A percentile compares a stretch with the other conserved stretches of the same genome.
Conservation (phyloP, 2,113 vertebrate genomes). For the Chloropsis cyanopogon region DNA sequence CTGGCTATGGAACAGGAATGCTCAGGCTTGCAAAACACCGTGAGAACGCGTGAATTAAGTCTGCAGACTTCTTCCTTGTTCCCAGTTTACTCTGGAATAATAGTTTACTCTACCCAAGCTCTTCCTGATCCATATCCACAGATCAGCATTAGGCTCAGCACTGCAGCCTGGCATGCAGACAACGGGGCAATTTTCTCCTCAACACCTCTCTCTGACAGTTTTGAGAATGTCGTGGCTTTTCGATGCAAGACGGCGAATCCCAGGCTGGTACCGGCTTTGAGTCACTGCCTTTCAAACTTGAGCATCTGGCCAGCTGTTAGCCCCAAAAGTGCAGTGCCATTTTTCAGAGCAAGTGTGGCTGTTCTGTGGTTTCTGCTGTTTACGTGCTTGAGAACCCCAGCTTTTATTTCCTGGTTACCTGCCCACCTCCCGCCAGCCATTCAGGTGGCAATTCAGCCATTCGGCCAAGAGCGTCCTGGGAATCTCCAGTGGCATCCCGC, state of each 20-base stretch:
- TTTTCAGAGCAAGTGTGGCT: not conserved
- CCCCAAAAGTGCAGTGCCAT: accelerated
- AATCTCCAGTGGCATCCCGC: not conserved
- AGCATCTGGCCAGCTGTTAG: constrained; percentile 11
- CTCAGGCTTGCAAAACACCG: constrained; percentile 23
- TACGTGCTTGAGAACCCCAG: not conserved
- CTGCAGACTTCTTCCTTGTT: constrained; percentile 28
- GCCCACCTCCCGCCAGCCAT: not conserved
- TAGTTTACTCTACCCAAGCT: not conserved
- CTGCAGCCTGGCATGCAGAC: not conserved
- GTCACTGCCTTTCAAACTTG: not conserved
- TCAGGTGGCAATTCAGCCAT: too few species aligned
- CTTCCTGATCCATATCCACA: constrained; percentile 3
- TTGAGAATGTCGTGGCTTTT: not conserved
- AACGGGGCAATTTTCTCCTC: not conserved
- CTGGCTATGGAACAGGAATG: not conserved
- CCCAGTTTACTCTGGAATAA: not conserved
- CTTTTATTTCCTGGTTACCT: not conserved
- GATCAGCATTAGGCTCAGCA: not conserved
- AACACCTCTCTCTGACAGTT: not conserved
- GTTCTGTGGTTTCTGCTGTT: not conserved
- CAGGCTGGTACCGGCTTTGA: not conserved
- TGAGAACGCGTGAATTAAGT: not conserved
- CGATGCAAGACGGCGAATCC: accelerated
- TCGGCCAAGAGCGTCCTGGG: not conserved